Base-by-base conservation (phyloP, 2,888 invertebrate species). In the Operophtera brumata region DNA sequence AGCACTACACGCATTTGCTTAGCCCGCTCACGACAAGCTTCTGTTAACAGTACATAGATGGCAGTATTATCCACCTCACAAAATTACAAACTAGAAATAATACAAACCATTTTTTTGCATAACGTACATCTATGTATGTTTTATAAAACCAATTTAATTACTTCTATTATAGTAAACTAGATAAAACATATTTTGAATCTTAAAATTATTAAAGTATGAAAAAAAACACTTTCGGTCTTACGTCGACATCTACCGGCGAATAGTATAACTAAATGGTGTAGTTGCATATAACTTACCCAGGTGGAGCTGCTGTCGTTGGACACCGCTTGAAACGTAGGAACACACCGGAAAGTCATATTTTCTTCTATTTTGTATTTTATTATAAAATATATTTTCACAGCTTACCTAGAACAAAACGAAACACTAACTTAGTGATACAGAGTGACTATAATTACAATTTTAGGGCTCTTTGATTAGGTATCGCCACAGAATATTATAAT, bases 311-410 rank as follows among this genome's bases (percentile, higher is more conserved):
- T 93, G 80, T 93, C 93, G 77, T 92, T 91, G 71, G 92, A 91
- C 53, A 92, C 91, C 40, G 91, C 86, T 91, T 93, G 93, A 82
- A 93, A 93, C 72, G 93, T 91, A 75, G 93, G 93, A 74, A 93
- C 92, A 86, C 93, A 93, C 73, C 93, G 92, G 82, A 93, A 93
- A 82, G 93, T 93, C 93, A 93, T 93, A 79, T 80, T 90, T 76
- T 77, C 54, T 40, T 52, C 57, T 67, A 69, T 58, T 73, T 69
- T 56, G 36, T 53, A 51, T 40, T 54, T 69, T 74, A 66, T 71
- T 73, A 61, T 73, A 71, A 66, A 73, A 73, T 69, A 68, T 66
- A 75, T 69, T 82, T 84, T 91, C 91, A 91, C 92, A 91, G 92
- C 92, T 92, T 92, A 92, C 92, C 92, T 92, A 91, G 90, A 92